Conservation (phyloP, 2,113 vertebrate genomes). For the Myotis brandtii region DNA sequence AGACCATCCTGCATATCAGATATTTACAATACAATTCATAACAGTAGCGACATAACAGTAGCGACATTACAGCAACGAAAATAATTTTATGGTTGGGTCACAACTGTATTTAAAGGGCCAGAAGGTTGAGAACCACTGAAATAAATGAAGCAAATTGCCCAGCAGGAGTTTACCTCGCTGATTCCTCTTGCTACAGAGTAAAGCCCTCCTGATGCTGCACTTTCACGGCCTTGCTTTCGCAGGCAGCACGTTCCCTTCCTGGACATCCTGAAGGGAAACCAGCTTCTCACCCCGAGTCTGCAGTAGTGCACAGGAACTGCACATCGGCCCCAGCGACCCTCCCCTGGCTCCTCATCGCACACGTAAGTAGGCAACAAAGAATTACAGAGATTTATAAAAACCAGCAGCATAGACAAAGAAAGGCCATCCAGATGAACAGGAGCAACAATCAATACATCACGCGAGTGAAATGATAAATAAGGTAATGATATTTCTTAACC, state of each 20-base stretch:
- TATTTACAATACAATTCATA: too few relatives aligned
- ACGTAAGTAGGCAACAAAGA: background rate
- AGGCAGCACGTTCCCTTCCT: background rate
- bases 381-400: background rate
- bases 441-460: background rate
- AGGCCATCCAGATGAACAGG: background rate
- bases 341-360: background rate
- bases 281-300: background rate
- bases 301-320: background rate
- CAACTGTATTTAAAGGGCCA: too few relatives aligned
- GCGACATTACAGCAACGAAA: too few relatives aligned
- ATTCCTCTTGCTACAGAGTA: background rate
- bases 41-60: too few relatives aligned
- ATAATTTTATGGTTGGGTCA: too few relatives aligned
- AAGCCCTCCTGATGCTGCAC: background rate
- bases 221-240: background rate
- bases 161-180: background rate
- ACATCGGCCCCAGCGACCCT: rapidly evolving
- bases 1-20: too few relatives aligned
- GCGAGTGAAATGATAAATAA: background rate
- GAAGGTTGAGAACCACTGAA: background rate
- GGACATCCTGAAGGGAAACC: background rate
- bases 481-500: background rate
- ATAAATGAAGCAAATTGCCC: background rate
- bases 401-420: background rate